phyloP scores from a whole-genome alignment of 2,888 invertebrate genomes.

The Drosophila melanosoma region DNA sequence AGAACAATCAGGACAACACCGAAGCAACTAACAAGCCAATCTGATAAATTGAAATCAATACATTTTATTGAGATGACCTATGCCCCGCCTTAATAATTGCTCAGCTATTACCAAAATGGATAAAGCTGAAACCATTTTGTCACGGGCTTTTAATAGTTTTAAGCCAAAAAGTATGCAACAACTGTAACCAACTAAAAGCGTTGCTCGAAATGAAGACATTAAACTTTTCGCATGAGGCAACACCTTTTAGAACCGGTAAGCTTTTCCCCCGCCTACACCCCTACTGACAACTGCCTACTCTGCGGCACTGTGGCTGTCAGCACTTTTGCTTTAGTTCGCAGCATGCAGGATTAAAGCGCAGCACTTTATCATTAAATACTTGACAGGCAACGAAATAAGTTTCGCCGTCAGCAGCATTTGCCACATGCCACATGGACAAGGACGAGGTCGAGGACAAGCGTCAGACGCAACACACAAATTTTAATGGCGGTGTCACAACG shows the following conservation, averaged over 20 bases:
- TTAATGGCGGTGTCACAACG: conserved; percentile 25
- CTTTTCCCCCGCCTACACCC: not conserved
- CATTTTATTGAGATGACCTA: not conserved
- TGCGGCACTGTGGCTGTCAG: conserved; percentile 47
- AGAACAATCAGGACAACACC: conserved; percentile 26
- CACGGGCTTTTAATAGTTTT: conserved; percentile 61
- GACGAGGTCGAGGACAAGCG: conserved; percentile 14
- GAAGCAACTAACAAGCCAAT: conserved; percentile 12
- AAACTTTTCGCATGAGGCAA: conserved; percentile 42
- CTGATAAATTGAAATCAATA: not conserved
- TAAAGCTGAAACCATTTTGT: conserved; percentile 40
- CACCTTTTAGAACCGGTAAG: conserved; percentile 36
- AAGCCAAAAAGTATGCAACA: conserved; percentile 49
- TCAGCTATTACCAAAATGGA: conserved; percentile 21
- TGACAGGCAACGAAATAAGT: conserved; percentile 72
- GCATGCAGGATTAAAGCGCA: conserved; percentile 64
- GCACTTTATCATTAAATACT: conserved; percentile 77
- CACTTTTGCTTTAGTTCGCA: conserved; percentile 49
- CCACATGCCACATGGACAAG: conserved; percentile 36
- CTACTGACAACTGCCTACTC: not conserved
- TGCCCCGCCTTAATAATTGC: conserved; percentile 24
- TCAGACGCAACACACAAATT: conserved; percentile 11
- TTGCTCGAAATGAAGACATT: conserved; percentile 48
- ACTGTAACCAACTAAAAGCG: conserved; percentile 41
- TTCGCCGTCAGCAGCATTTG: conserved; percentile 52